A percentile compares a stretch with the other conserved stretches of the same genome.
Evolutionary conservation across 2,797 vertebrate species (phyloP).

Genomic region (Alcedo atthis): DNA sequence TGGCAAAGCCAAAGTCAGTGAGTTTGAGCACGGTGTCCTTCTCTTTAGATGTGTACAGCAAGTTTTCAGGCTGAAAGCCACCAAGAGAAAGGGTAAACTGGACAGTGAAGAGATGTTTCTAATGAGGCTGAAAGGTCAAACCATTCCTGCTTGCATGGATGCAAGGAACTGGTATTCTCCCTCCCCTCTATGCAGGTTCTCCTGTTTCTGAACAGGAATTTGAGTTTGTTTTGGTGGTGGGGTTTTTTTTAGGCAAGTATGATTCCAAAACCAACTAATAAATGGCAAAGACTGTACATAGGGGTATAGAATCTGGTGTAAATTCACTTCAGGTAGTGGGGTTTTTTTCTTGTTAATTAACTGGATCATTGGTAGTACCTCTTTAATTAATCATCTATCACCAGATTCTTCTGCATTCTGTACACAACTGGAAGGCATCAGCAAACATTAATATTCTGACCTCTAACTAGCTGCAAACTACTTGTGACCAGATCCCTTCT

Average conservation of each 20-base stretch:
- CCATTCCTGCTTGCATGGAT: background rate
- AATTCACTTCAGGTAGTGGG: background rate
- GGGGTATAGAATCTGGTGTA: background rate
- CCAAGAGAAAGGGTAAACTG: conserved; percentile 19
- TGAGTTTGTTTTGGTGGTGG: background rate
- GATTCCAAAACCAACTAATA: background rate
- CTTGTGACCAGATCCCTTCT: background rate
- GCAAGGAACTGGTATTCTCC: background rate
- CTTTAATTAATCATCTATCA: conserved; percentile 7
- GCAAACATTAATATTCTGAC: conserved; percentile 7
- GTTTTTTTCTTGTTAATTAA: conserved; percentile 1
- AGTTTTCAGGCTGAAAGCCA: conserved; percentile 90
- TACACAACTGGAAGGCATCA: conserved; percentile 1
- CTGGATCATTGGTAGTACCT: background rate
- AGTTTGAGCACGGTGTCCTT: conserved; percentile 89
- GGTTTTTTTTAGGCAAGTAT: background rate
- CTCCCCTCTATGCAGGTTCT: background rate
- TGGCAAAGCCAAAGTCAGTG: conserved; percentile 98
- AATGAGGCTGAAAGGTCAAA: background rate
- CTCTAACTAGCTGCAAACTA: background rate
- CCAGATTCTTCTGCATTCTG: background rate
- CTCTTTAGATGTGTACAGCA: conserved; percentile 91
- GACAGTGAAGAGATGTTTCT: background rate
- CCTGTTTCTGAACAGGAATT: background rate
- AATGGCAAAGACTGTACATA: background rate